Percentiles rank a stretch among this genome's conserved stretches.
Evolutionary conservation across 2,113 vertebrate species (phyloP).

Genomic region (Ranitomeya imitator): DNA sequence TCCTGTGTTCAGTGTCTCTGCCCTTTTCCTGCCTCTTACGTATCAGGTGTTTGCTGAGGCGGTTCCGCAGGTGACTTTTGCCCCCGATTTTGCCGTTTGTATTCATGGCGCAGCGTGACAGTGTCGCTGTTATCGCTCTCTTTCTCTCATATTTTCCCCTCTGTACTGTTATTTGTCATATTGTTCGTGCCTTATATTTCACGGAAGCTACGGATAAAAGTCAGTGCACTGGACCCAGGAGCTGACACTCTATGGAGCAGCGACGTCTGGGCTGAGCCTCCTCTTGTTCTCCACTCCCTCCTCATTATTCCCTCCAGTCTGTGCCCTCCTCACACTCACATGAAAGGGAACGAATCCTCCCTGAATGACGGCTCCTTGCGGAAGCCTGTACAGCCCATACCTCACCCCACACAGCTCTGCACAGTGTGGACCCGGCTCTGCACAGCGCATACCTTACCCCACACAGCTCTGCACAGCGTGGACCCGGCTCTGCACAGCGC

Average conservation of each 20-base stretch:
- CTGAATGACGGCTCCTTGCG: constrained; percentile 16
- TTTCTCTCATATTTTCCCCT: background rate
- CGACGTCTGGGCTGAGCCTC: background rate
- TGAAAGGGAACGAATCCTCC: constrained; percentile 18
- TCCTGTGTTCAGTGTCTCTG: background rate
- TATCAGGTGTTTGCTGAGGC: background rate
- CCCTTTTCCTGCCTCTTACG: background rate
- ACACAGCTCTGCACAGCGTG: background rate
- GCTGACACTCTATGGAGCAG: background rate
- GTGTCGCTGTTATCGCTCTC: background rate
- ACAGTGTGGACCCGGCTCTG: background rate
- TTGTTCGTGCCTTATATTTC: background rate
- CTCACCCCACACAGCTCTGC: constrained; percentile 24
- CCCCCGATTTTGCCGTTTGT: background rate
- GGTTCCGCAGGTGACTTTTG: background rate
- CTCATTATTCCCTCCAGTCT: background rate
- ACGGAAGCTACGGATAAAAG: background rate
- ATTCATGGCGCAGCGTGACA: background rate
- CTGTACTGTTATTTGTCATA: background rate
- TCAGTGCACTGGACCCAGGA: background rate
- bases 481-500: too few relatives aligned
- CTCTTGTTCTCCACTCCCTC: background rate
- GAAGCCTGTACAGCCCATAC: constrained; percentile 5
- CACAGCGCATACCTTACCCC: constrained; percentile 1
- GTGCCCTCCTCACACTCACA: constrained; percentile 12